Conservation (phyloP, 2,113 vertebrate species). For the Lycaon pictus region DNA sequence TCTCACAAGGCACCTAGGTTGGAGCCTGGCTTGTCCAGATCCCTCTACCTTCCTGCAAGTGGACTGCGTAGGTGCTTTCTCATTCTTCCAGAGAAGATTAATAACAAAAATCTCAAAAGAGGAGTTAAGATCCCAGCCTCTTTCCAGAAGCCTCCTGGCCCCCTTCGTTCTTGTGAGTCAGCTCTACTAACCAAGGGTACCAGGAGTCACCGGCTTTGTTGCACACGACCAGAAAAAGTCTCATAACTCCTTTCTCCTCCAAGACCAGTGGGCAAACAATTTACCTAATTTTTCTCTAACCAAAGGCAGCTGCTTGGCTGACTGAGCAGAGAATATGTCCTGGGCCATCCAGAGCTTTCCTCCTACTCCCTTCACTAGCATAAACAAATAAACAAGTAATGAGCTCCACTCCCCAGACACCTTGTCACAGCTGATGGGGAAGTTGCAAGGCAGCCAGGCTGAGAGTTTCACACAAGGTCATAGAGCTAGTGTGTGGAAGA, state of each 20-base stretch:
- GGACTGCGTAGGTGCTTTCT: not conserved
- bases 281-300: not conserved
- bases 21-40: accelerated
- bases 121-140: not conserved
- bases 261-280: too few species aligned
- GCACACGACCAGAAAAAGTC: not conserved
- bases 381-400: not conserved
- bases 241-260: not conserved
- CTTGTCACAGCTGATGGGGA: not conserved
- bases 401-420: not conserved
- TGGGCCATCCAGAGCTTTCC: not conserved
- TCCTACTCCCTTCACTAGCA: not conserved
- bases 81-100: not conserved
- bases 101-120: not conserved
- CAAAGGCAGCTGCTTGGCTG: not conserved
- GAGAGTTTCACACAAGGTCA: not conserved
- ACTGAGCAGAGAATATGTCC: not conserved
- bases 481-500: not conserved
- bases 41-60: accelerated
- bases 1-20: accelerated
- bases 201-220: not conserved
- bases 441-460: not conserved
- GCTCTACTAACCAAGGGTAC: not conserved
- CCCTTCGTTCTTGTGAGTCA: not conserved
- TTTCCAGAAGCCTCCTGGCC: not conserved